phyloP scores from a whole-genome alignment of 2,888 invertebrate genomes.

The Mellilla xanthometata region DNA sequence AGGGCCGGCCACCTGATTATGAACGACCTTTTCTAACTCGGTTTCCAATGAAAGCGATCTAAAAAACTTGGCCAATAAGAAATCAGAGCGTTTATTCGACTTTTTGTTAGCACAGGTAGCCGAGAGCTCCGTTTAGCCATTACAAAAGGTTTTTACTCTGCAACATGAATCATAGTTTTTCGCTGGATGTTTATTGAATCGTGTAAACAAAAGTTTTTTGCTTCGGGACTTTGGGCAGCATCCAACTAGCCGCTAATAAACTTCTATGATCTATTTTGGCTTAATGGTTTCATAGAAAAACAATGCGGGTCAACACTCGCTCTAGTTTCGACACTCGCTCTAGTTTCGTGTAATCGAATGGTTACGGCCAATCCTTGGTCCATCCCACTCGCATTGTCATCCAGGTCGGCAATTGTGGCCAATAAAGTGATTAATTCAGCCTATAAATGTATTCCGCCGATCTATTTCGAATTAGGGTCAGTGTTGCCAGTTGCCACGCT shows the following conservation, averaged over 20 bases:
- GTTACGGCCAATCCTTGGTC: slow-evolving; percentile 46
- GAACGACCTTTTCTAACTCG: slow-evolving; percentile 5
- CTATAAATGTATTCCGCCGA: slow-evolving; percentile 65
- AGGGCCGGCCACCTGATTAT: slow-evolving; percentile 15
- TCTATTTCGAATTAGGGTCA: slow-evolving; percentile 74
- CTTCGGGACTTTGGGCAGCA: slow-evolving; percentile 10
- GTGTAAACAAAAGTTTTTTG: slow-evolving; percentile 20
- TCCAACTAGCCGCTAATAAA: slow-evolving; percentile 29
- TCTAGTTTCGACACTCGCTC: slow-evolving; percentile 57
- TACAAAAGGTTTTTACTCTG: slow-evolving; percentile 11
- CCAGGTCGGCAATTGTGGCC: slow-evolving; percentile 58
- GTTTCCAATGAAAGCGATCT: slow-evolving; percentile 1
- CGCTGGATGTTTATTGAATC: slow-evolving; percentile 13
- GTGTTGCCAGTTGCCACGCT: slow-evolving; percentile 34
- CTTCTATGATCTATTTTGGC: slow-evolving; percentile 22
- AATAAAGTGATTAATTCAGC: slow-evolving; percentile 76
- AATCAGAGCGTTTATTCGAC: slow-evolving; percentile 3
- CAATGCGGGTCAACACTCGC: slow-evolving; percentile 54
- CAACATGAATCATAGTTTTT: slow-evolving; percentile 8
- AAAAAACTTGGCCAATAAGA: slow-evolving; percentile 9
- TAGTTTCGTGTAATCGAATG: slow-evolving; percentile 34
- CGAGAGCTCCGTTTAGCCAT: slow-evolving; percentile 2
- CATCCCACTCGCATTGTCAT: slow-evolving; percentile 56
- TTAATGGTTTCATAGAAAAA: slow-evolving; percentile 30
- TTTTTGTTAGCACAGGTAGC: slow-evolving; percentile 14